phyloP scores from a whole-genome alignment of 1,140 invertebrate species.

The Acromyrmex heyeri region DNA sequence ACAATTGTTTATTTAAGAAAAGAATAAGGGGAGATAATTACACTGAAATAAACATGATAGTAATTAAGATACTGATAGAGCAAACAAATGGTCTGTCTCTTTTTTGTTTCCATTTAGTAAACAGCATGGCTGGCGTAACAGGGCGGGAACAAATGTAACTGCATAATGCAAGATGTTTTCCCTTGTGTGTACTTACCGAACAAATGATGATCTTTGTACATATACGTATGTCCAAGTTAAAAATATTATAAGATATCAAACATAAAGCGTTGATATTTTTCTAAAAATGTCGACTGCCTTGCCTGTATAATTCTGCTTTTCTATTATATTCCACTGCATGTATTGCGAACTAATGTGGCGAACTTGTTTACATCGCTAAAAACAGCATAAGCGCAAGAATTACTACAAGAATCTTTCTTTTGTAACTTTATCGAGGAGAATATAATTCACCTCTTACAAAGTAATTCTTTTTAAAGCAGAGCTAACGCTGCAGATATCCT shows the following conservation, averaged over 20 bases:
- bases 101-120: background rate
- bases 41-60: background rate
- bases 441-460: conserved; percentile 25
- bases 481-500: background rate
- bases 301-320: conserved; percentile 9
- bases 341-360: conserved; percentile 37
- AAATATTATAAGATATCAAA: background rate
- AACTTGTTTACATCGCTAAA: conserved; percentile 60
- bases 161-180: conserved; percentile 14
- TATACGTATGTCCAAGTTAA: background rate
- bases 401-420: conserved; percentile 52
- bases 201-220: background rate
- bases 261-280: background rate
- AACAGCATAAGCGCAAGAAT: conserved; percentile 43
- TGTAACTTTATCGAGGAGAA: conserved; percentile 37
- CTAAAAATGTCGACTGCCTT: background rate
- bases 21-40: background rate
- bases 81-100: background rate
- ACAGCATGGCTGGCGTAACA: background rate
- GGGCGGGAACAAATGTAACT: background rate
- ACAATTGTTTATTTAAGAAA: conserved; percentile 3
- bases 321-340: conserved; percentile 23
- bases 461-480: conserved; percentile 35
- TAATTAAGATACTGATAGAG: conserved; percentile 19
- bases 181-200: background rate